Conservation (phyloP, 1,140 invertebrate genomes). For the Scylla paramamosain region DNA sequence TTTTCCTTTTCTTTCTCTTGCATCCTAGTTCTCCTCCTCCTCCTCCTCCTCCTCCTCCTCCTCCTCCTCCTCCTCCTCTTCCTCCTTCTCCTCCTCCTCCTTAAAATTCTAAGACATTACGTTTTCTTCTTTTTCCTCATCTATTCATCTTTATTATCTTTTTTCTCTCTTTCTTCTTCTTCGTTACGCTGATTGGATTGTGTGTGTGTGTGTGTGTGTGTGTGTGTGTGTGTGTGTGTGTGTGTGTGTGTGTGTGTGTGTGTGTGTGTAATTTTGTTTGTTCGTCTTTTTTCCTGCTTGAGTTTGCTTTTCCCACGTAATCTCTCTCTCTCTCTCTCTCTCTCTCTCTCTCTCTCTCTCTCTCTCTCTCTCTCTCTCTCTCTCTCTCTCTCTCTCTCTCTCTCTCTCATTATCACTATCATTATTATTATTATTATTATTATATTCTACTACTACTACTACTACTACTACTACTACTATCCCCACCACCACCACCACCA, state of each 20-base stretch:
- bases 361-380: conserved; percentile 17
- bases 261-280: too few relatives aligned
- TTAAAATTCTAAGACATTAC: background rate
- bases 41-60: background rate
- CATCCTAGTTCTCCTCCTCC: too few relatives aligned
- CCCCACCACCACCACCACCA: too few relatives aligned
- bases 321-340: conserved; percentile 28
- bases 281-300: background rate
- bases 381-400: background rate
- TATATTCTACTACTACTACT: too few relatives aligned
- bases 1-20: too few relatives aligned
- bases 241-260: too few relatives aligned
- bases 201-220: too few relatives aligned
- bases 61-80: background rate
- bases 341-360: too few relatives aligned
- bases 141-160: background rate
- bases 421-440: conserved; percentile 26
- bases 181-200: background rate
- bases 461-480: too few relatives aligned
- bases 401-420: background rate
- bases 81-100: background rate
- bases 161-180: background rate
- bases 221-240: too few relatives aligned
- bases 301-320: background rate
- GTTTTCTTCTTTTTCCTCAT: background rate